Evolutionary conservation across 1,140 invertebrate genomes (phyloP), one percentile per base, ranked within the genome.

Genomic region (Antheraea mylitta): DNA sequence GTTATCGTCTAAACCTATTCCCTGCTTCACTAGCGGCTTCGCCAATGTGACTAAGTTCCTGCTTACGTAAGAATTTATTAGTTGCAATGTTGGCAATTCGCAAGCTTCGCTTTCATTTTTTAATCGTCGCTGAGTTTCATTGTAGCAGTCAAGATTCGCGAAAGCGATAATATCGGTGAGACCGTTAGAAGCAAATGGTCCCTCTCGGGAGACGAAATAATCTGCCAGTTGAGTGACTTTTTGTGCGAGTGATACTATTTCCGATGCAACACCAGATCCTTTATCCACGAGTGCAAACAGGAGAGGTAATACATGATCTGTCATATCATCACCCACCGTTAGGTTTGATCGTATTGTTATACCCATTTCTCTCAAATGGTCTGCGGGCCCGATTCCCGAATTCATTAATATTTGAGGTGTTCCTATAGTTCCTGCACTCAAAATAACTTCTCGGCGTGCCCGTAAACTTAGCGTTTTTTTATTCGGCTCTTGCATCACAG

Each of bases 271-370:
- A n/a, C 60, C 30, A 36, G 9, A 36, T 93, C 73, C 58, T 92
- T 18, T 78, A 70, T 75, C 94, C 13, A 79, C 85, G 70, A 75
- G 88, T 80, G 59, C 93, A 70, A 45, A 92, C 37, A 58, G 89
- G 82, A 81, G 83, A 81, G 66, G 91, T 86, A 38, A 91, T 0
- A 85, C 75, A 79, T 98, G 97, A 82, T 97, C 96, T 75, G 96
- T 95, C 9, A 98, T 92, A 82, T 97, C 96, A 8, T 96, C 89
- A 0, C 97, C 97, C 62, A 94, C 96, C 38, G 91, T 93, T 5
- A 95, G 80, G 76, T 96, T 93, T 67, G 93, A 90, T 18, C 94
- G 89, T 0, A 95, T 92, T 36, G 93, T 86, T 42, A 95, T 95
- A 7, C 78, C 76, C 79, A 92, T 93, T 87, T 87, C 92, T 87